Evolutionary conservation across 2,888 invertebrate species (phyloP).

Genomic region (Microdon myrmicae): DNA sequence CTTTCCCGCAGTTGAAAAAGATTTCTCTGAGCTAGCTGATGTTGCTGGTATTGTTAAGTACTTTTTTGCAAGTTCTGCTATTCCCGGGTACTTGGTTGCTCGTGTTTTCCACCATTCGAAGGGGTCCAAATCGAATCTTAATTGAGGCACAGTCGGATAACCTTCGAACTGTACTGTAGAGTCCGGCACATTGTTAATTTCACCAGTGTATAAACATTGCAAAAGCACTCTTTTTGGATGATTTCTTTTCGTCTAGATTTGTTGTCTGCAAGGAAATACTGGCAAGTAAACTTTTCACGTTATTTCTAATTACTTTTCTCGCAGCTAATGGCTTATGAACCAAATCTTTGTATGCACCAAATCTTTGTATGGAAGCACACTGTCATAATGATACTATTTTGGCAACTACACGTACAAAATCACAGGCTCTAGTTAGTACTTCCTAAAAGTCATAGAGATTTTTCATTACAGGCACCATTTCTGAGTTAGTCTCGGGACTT

Average conservation of each 20-base stretch:
- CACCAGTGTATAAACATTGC: no score
- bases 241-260: no score
- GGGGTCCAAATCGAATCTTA: constrained; percentile 4
- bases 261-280: constrained; percentile 1
- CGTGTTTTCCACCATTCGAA: constrained; percentile 8
- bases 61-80: constrained; percentile 5
- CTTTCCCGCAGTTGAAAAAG: constrained; percentile 2
- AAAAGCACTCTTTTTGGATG: no score
- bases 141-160: constrained; percentile 5
- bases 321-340: no score
- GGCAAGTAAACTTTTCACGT: constrained; percentile 2
- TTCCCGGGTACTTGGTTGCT: constrained; percentile 4
- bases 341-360: no score
- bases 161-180: neutral
- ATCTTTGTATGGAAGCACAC: neutral
- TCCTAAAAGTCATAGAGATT: no score
- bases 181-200: constrained; percentile 2
- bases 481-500: no score
- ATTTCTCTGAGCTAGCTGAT: constrained; percentile 3
- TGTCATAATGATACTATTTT: neutral
- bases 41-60: constrained; percentile 7
- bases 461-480: no score
- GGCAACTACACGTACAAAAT: no score
- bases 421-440: no score
- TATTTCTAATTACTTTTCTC: constrained; percentile 1